Evolutionary conservation across 2,113 vertebrate species (phyloP).

Genomic region (Pedetes capensis): DNA sequence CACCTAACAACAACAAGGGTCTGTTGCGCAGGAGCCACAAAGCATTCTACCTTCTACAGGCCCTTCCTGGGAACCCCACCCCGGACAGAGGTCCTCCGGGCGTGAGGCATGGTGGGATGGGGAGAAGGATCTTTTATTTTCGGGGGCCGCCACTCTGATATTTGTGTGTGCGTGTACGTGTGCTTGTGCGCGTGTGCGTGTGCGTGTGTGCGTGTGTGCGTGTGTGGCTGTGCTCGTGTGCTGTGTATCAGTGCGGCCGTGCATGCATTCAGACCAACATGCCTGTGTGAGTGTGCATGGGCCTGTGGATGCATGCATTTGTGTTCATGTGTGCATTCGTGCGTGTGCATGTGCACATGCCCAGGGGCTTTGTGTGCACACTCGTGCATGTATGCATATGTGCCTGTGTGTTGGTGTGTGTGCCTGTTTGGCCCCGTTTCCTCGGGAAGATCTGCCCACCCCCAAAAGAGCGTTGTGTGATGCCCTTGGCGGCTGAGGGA

Average conservation of each 20-base stretch:
- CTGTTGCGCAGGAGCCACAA: rapidly evolving
- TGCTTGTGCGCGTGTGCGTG: neutral
- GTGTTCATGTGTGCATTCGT: rapidly evolving
- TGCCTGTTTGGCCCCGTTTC: rapidly evolving
- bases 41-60: rapidly evolving
- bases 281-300: rapidly evolving
- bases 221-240: no score
- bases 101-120: rapidly evolving
- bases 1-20: no score
- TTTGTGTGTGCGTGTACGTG: no score
- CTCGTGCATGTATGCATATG: rapidly evolving
- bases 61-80: no score
- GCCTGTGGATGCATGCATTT: no score
- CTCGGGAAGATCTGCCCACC: neutral
- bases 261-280: no score
- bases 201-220: no score
- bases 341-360: no score
- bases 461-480: neutral
- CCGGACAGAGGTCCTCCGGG: no score
- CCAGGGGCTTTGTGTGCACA: no score
- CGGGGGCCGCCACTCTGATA: no score
- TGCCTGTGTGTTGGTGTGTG: rapidly evolving
- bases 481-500: neutral
- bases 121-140: neutral
- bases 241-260: no score